Evolutionary conservation across 1,140 invertebrate genomes (phyloP).

Genomic region (Cotesia vestalis): DNA sequence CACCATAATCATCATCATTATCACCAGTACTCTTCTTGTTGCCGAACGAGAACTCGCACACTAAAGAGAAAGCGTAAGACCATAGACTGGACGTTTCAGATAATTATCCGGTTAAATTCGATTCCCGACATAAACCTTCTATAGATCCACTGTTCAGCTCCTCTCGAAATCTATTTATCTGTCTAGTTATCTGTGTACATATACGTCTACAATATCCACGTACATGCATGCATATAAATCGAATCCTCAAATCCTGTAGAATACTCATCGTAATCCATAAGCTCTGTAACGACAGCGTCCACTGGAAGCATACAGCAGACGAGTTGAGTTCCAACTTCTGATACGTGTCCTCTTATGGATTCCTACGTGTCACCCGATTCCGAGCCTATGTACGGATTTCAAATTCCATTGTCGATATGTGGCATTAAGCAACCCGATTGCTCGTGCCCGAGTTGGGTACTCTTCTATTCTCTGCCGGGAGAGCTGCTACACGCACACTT

Average conservation of each 20-base stretch:
- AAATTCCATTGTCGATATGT: slow-evolving; percentile 42
- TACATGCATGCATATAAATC: too few relatives aligned
- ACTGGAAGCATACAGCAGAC: not conserved
- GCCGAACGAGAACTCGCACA: too few relatives aligned
- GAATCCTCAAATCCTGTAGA: too few relatives aligned
- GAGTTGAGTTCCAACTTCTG: not conserved
- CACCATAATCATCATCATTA: too few relatives aligned
- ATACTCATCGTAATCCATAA: slow-evolving; percentile 4
- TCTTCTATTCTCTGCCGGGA: not conserved
- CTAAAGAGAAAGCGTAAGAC: not conserved
- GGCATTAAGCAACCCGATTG: slow-evolving; percentile 36
- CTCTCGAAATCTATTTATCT: too few relatives aligned
- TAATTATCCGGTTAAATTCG: not conserved
- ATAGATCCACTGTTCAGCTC: too few relatives aligned
- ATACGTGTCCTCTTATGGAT: slow-evolving; percentile 20
- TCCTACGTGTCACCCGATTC: slow-evolving; percentile 18
- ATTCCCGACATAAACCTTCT: not conserved
- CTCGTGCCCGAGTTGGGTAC: not conserved
- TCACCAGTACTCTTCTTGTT: too few relatives aligned
- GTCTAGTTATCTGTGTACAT: too few relatives aligned
- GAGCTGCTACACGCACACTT: not conserved
- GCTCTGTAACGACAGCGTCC: not conserved
- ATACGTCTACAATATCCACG: too few relatives aligned
- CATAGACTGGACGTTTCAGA: not conserved
- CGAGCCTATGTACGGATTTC: slow-evolving; percentile 34